Base-by-base conservation (phyloP, 2,113 vertebrate species). In the Tychaedon coryphoeus region DNA sequence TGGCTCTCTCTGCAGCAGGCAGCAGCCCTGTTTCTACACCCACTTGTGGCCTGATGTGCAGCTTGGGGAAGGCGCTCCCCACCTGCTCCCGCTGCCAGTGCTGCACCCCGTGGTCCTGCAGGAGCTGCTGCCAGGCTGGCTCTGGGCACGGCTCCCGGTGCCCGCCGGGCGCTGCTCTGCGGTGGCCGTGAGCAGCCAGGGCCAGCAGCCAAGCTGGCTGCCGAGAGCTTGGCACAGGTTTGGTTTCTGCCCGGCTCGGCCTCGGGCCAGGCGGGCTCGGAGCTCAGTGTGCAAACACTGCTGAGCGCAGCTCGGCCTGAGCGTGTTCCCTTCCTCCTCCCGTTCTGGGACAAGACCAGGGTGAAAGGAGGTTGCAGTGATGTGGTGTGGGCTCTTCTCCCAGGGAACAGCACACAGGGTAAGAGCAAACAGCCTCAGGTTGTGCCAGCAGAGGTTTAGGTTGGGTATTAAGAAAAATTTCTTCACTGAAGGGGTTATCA, bases 71-170 rank as follows among this genome's bases (percentile, higher is more conserved):
- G 67, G 2, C 3, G 0, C 1, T 4, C 5, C 81, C 71, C 58
- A 16, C 19, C 90, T 9, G 56, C 4, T 16, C 3, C 56, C 36
- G 0, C 1, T 10, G 1, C 53, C 40, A 2, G 0, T 1, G 15
- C 89, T 70, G 72, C 66, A 12, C 0, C 25, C 47, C 4, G 47
- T 14, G 0, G 4, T 0, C 28, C 40, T 8, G 1, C 22, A 1
- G 3, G 29, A 9, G 77, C 60, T 43, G 4, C 36, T 82, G 87
- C 62, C 45, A 12, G 47, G 45, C 5, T 3, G 0, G 9, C n/a
- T 19, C 43, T 19, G 43, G 47, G 22, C 47, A 23, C 22, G 22
- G 45, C 45, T 47, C 20, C 62, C 92, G 2, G 26, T 5, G 71
- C 3, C 75, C 3, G 66, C 10, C 9, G 33, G 70, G 92, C 74